Conservation (phyloP, 2,888 invertebrate genomes). For the Drosophila affinis region DNA sequence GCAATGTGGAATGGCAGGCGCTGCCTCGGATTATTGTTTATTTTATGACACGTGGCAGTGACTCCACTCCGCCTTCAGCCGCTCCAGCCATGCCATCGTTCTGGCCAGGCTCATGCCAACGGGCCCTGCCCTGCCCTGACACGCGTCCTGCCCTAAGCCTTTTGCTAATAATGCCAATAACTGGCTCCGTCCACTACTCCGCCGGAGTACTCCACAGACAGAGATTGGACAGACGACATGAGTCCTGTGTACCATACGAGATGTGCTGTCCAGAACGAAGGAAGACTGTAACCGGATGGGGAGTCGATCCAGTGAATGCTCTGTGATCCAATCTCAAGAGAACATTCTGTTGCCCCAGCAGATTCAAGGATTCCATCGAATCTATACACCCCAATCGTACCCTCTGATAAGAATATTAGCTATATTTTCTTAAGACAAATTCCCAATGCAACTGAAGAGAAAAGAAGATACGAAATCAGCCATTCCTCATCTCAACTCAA, state of each 20-base stretch:
- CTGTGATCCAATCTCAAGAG: not conserved
- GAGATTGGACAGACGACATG: slow-evolving; percentile 24
- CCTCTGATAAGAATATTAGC: slow-evolving; percentile 52
- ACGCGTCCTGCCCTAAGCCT: slow-evolving; percentile 69
- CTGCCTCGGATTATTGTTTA: slow-evolving; percentile 76
- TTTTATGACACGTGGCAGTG: slow-evolving; percentile 76
- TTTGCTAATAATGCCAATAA: slow-evolving; percentile 76
- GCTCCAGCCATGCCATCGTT: not conserved
- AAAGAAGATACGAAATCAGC: slow-evolving; percentile 2
- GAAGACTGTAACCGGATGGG: not conserved
- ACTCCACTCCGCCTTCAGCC: slow-evolving; percentile 18
- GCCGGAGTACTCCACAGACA: slow-evolving; percentile 11
- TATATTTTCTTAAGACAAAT: slow-evolving; percentile 56
- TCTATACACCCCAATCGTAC: slow-evolving; percentile 8
- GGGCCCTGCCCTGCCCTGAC: slow-evolving; percentile 64
- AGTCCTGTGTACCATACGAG: not conserved
- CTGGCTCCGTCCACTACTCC: slow-evolving; percentile 12
- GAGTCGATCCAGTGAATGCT: not conserved
- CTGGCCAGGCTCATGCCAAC: slow-evolving; percentile 29
- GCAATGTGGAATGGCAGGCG: slow-evolving; percentile 75
- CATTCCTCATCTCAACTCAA: slow-evolving; percentile 4
- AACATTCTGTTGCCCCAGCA: too few species aligned
- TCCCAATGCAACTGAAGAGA: slow-evolving; percentile 28
- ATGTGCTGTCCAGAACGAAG: not conserved
- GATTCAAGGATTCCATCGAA: not conserved